Evolutionary conservation across 2,888 invertebrate genomes (phyloP).

Genomic region (Maniola hyperantus): DNA sequence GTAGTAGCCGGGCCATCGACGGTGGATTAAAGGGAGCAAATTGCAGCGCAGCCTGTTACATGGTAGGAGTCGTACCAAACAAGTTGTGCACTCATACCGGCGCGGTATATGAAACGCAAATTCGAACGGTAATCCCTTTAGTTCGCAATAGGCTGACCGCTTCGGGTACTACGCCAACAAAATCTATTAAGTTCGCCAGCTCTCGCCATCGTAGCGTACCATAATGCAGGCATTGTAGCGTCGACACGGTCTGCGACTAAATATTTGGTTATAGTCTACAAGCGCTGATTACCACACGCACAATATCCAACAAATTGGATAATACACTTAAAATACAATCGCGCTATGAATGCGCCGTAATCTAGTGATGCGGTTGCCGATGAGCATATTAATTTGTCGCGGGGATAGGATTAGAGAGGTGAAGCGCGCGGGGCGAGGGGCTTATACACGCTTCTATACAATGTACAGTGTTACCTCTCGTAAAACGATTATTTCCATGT

Average conservation of each 20-base stretch:
- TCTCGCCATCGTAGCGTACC: constrained; percentile 66
- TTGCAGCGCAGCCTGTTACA: constrained; percentile 32
- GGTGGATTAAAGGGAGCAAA: constrained; percentile 32
- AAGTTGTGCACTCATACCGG: constrained; percentile 57
- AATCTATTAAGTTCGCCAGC: constrained; percentile 80
- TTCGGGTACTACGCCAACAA: constrained; percentile 67
- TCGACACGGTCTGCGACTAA: constrained; percentile 62
- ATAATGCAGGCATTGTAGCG: constrained; percentile 69
- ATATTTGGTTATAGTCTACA: constrained; percentile 65
- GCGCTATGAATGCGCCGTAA: constrained; percentile 79
- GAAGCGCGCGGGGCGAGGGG: constrained; percentile 43
- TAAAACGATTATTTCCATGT: neutral
- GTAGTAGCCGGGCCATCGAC: constrained; percentile 25
- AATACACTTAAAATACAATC: constrained; percentile 86
- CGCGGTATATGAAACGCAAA: constrained; percentile 63
- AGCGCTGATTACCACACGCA: constrained; percentile 79
- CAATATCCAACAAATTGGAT: constrained; percentile 85
- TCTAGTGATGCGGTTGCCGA: constrained; percentile 79
- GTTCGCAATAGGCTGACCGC: constrained; percentile 72
- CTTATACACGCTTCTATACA: constrained; percentile 54
- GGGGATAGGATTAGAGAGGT: constrained; percentile 74
- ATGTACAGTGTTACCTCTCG: constrained; percentile 9
- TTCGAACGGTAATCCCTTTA: constrained; percentile 75
- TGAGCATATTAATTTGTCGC: constrained; percentile 82
- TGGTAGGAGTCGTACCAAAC: constrained; percentile 41